Percentiles rank a stretch among this genome's conserved stretches.
phyloP scores from a whole-genome alignment of 2,888 invertebrate genomes.

The Helicoverpa assulta region DNA sequence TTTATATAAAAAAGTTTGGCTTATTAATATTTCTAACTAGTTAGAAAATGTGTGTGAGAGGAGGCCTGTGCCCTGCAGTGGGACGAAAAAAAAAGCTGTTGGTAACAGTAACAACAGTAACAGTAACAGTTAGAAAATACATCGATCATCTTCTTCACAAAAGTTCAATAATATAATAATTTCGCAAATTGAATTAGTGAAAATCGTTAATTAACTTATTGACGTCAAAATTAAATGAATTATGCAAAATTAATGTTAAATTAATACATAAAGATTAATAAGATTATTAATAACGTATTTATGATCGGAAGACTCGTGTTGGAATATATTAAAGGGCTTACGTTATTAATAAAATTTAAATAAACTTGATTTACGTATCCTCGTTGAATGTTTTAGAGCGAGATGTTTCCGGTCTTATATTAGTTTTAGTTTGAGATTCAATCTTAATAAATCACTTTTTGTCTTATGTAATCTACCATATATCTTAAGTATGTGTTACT shows the following conservation, averaged over 20 bases:
- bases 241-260: conserved; percentile 1
- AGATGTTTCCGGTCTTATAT: conserved; percentile 25
- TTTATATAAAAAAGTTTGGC: no score
- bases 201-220: neutral
- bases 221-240: neutral
- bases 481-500: neutral
- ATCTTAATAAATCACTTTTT: conserved; percentile 25
- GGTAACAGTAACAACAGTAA: no score
- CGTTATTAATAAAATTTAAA: conserved; percentile 29
- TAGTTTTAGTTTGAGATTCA: conserved; percentile 7
- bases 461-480: conserved; percentile 15
- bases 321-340: conserved; percentile 30
- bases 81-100: no score
- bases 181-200: neutral
- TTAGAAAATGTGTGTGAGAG: no score
- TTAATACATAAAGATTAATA: conserved; percentile 16
- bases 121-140: no score
- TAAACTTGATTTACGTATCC: conserved; percentile 39
- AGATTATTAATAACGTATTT: conserved; percentile 25
- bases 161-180: conserved; percentile 2
- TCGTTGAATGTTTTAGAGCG: conserved; percentile 17
- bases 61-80: no score
- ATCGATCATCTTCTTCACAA: neutral
- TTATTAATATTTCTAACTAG: no score
- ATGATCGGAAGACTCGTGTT: conserved; percentile 11